These are phyloP conservation scores for Chymomyza procnemis DNA, from an alignment of 2,888 invertebrate genomes.

Conservation along the genomic window DNA sequence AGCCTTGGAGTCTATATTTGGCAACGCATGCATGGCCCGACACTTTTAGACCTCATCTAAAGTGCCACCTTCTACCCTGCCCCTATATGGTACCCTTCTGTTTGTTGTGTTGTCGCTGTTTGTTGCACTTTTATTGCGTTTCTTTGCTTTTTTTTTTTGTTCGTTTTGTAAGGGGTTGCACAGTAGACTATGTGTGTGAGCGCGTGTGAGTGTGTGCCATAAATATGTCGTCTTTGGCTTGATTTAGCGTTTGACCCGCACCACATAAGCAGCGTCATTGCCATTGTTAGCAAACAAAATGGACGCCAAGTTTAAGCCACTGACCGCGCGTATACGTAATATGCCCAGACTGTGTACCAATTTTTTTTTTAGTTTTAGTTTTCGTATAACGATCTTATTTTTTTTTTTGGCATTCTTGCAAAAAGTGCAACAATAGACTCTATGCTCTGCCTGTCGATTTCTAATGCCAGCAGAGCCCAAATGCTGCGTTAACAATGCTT, in stretches of 20 bases:
- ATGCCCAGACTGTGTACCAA: conserved; percentile 10
- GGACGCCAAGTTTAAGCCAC: conserved; percentile 58
- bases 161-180: conserved; percentile 33
- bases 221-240: conserved; percentile 79
- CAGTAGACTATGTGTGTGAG: conserved; percentile 48
- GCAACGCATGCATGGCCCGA: conserved; percentile 64
- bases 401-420: background rate
- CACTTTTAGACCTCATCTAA: conserved; percentile 21
- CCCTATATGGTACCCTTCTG: conserved; percentile 21
- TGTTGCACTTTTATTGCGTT: conserved; percentile 77
- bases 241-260: conserved; percentile 64
- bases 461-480: conserved; percentile 40
- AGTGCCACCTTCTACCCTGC: background rate
- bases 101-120: conserved; percentile 53
- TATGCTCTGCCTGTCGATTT: conserved; percentile 38
- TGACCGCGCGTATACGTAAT: conserved; percentile 65
- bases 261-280: background rate
- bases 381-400: conserved; percentile 14
- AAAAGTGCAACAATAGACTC: conserved; percentile 35
- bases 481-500: conserved; percentile 49
- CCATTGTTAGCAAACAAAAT: conserved; percentile 46
- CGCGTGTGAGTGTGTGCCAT: conserved; percentile 65
- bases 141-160: conserved; percentile 75
- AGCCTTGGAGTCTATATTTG: conserved; percentile 73
- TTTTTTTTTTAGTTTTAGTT: no score